Evolutionary conservation across 92 coral and sea anemone genomes (phyloP).

Genomic region (Montipora capitata): DNA sequence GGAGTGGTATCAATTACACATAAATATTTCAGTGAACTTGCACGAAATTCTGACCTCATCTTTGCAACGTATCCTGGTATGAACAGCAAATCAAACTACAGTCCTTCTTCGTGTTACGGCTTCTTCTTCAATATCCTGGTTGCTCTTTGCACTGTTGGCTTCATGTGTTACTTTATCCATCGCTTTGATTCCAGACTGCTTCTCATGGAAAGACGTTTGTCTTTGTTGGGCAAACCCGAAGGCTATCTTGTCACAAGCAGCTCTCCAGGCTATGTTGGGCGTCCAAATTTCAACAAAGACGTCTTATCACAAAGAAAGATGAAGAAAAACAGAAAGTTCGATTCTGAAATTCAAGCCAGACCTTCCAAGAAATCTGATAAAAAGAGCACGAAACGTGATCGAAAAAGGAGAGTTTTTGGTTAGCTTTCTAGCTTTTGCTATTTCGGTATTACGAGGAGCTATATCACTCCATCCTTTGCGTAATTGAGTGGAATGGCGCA

Average conservation of each 20-base stretch:
- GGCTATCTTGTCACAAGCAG: not conserved
- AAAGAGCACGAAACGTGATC: not conserved
- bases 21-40: not conserved
- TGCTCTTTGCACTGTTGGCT: constrained; percentile 47
- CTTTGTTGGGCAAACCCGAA: constrained; percentile 1
- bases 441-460: too few species aligned
- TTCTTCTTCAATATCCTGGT: constrained; percentile 43
- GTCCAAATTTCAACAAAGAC: not conserved
- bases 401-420: too few species aligned
- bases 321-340: not conserved
- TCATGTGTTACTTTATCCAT: constrained; percentile 40
- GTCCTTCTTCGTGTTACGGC: constrained; percentile 11
- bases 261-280: not conserved
- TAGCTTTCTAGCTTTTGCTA: not conserved
- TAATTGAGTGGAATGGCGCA: too few species aligned
- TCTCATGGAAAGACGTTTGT: constrained; percentile 17
- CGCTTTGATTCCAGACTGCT: constrained; percentile 43
- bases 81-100: constrained; percentile 6
- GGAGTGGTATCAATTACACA: not conserved
- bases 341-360: not conserved
- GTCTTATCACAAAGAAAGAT: not conserved
- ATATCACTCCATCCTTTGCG: too few species aligned
- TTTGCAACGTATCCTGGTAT: not conserved
- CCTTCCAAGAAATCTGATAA: not conserved
- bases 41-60: not conserved